Conservation (phyloP, 2,113 vertebrate species). For the Seriola aureovittata region DNA sequence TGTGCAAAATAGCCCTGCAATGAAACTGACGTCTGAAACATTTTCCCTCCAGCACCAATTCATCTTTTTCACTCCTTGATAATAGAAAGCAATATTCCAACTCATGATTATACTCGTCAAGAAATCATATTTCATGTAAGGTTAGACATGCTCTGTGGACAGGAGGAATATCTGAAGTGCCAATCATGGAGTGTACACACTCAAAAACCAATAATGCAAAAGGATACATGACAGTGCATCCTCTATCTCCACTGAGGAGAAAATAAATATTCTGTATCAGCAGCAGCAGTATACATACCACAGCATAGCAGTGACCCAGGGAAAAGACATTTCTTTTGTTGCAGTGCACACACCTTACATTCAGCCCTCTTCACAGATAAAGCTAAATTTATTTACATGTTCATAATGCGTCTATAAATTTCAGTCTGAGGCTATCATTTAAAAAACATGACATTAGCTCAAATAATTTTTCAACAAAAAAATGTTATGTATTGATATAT, state of each 20-base stretch:
- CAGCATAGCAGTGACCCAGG: slow-evolving; percentile 52
- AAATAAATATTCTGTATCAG: slow-evolving; percentile 67
- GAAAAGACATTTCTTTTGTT: slow-evolving; percentile 62
- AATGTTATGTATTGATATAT: no score
- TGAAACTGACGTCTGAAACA: slow-evolving; percentile 75
- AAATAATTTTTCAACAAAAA: neutral
- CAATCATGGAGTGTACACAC: slow-evolving; percentile 75
- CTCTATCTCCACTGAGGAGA: slow-evolving; percentile 50
- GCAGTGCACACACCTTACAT: slow-evolving; percentile 44
- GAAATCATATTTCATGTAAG: slow-evolving; percentile 79
- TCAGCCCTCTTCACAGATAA: slow-evolving; percentile 52
- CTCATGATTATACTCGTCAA: slow-evolving; percentile 79
- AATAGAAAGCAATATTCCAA: slow-evolving; percentile 81
- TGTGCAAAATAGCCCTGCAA: slow-evolving; percentile 69
- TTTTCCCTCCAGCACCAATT: slow-evolving; percentile 65
- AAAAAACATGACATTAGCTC: neutral
- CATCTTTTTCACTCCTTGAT: slow-evolving; percentile 77
- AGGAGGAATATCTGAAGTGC: slow-evolving; percentile 74
- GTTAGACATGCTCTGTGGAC: slow-evolving; percentile 64
- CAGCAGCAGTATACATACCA: slow-evolving; percentile 32
- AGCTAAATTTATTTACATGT: slow-evolving; percentile 1
- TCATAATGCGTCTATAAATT: neutral
- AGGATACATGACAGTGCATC: slow-evolving; percentile 68
- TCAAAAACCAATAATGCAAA: slow-evolving; percentile 69
- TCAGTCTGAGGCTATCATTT: neutral